Conservation (phyloP, 2,113 vertebrate genomes). For the Copsychus sechellarum region DNA sequence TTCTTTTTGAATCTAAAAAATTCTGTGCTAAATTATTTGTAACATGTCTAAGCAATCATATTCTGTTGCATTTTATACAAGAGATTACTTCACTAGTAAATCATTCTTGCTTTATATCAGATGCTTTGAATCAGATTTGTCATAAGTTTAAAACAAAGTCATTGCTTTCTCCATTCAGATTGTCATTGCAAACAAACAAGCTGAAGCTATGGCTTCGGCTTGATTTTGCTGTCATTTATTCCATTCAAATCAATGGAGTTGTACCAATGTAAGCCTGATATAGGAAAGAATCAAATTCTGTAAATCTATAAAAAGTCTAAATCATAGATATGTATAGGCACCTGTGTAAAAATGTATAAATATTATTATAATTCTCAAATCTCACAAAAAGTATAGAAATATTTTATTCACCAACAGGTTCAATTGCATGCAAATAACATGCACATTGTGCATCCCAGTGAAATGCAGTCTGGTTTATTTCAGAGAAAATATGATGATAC, state of each 20-base stretch:
- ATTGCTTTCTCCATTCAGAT: constrained; percentile 55
- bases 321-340: not conserved
- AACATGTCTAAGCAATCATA: not conserved
- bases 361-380: not conserved
- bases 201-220: constrained; percentile 25
- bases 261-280: constrained; percentile 51
- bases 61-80: not conserved
- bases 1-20: not conserved
- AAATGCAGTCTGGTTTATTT: not conserved
- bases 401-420: not conserved
- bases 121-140: constrained; percentile 34
- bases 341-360: not conserved
- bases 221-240: constrained; percentile 36
- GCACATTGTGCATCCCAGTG: not conserved
- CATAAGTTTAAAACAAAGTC: constrained; percentile 25
- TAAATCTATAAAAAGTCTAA: not conserved
- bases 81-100: constrained; percentile 4
- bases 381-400: not conserved
- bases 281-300: not conserved
- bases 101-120: constrained; percentile 45
- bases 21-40: constrained; percentile 8
- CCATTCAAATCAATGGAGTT: constrained; percentile 54
- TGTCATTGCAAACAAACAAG: constrained; percentile 49
- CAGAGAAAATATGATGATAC: not conserved
- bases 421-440: constrained; percentile 7